Evolutionary conservation across 2,113 vertebrate species (phyloP).

Genomic region (Centropus bengalensis): DNA sequence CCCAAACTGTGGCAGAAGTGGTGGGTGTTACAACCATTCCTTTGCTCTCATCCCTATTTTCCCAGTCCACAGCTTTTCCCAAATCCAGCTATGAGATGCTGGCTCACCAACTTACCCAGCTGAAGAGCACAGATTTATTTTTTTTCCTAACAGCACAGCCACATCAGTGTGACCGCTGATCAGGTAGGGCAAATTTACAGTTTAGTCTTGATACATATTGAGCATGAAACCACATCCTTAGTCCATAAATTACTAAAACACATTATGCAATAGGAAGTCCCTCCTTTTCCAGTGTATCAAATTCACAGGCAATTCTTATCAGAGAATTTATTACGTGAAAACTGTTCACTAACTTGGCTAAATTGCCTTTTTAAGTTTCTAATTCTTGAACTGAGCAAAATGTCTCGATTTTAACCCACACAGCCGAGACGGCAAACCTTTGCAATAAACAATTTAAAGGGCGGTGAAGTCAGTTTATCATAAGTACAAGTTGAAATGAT

Average conservation of each 20-base stretch:
- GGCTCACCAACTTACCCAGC: neutral
- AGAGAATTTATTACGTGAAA: neutral
- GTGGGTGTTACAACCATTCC: neutral
- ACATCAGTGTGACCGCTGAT: neutral
- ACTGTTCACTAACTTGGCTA: neutral
- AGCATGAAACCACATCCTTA: neutral
- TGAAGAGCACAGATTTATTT: neutral
- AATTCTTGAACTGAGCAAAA: neutral
- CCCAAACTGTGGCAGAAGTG: neutral
- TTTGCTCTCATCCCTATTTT: neutral
- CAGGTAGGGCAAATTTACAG: neutral
- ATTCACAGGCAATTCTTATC: neutral
- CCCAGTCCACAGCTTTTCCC: neutral
- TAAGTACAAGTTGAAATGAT: neutral
- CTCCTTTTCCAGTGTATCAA: neutral
- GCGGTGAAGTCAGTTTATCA: neutral
- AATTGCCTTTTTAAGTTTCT: neutral
- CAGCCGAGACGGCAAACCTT: neutral
- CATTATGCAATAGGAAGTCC: neutral
- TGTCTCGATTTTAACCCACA: neutral
- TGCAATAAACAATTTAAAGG: neutral
- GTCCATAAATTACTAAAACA: neutral
- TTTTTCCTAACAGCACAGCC: neutral
- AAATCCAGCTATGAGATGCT: neutral
- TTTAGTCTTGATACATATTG: neutral